These are phyloP conservation scores for Circaetus cinerascens DNA, from an alignment of 2,113 vertebrate genomes.

Conservation along the genomic window DNA sequence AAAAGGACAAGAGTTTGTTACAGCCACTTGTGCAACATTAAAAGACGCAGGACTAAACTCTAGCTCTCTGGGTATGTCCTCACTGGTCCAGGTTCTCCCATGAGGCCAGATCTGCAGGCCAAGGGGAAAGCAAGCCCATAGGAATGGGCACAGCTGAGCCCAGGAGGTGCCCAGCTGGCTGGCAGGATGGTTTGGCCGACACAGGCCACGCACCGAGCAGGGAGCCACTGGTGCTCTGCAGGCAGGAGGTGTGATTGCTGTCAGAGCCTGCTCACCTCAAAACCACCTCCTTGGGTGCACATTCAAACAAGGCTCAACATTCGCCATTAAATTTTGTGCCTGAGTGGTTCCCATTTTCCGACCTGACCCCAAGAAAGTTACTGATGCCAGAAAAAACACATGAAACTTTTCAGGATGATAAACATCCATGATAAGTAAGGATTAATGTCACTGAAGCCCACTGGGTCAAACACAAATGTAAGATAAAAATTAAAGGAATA, in stretches of 20 bases:
- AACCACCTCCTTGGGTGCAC: neutral
- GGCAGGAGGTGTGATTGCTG: neutral
- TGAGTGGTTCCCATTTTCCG: neutral
- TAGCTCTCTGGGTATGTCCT: neutral
- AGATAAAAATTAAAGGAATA: neutral
- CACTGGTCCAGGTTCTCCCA: neutral
- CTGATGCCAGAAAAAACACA: neutral
- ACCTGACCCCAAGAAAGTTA: neutral
- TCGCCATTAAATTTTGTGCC: neutral
- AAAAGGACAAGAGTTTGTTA: neutral
- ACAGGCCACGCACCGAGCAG: accelerated
- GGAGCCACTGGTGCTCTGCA: neutral
- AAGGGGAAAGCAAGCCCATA: neutral
- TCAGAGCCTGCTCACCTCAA: neutral
- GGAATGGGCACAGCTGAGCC: neutral
- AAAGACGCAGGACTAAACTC: neutral
- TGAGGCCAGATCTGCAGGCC: neutral
- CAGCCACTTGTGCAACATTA: neutral
- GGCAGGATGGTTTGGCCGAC: neutral
- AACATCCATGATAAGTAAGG: neutral
- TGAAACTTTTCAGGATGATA: neutral
- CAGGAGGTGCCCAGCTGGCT: neutral
- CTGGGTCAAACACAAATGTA: neutral
- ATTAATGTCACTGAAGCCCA: neutral
- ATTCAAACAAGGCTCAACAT: neutral